Conservation (phyloP, 2,888 invertebrate genomes). For the Philhelius pedissequus region DNA sequence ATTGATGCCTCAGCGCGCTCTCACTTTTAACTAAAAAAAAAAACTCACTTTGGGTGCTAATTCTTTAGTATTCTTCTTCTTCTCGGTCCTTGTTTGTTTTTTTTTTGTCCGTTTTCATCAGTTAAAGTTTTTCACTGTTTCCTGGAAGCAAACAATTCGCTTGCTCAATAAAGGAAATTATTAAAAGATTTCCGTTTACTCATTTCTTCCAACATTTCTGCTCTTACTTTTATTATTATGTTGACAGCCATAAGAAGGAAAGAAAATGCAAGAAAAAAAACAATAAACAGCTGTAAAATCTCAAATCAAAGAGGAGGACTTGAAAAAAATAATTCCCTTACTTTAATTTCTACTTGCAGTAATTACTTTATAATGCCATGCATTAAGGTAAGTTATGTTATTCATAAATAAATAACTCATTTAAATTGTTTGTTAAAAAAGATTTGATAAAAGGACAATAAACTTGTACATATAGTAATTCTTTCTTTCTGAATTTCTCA, state of each 20-base stretch:
- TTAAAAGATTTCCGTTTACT: constrained; percentile 51
- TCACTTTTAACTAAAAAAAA: not conserved
- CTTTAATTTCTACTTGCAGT: not conserved
- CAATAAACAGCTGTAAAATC: not conserved
- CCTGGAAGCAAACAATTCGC: constrained; percentile 39
- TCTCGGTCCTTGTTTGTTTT: not conserved
- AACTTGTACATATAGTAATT: no score
- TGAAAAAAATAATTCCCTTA: constrained; percentile 2
- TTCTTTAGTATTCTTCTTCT: not conserved
- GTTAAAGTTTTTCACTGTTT: not conserved
- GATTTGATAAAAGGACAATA: no score
- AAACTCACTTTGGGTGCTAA: not conserved
- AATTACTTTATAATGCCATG: not conserved
- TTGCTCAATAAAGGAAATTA: constrained; percentile 55
- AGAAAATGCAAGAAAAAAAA: not conserved
- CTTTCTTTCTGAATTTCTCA: no score
- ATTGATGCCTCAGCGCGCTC: constrained; percentile 41
- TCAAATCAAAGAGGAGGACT: not conserved
- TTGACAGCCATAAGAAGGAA: not conserved
- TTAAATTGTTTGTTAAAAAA: no score
- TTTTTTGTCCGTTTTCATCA: not conserved
- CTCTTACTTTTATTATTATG: not conserved
- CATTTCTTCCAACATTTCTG: constrained; percentile 5
- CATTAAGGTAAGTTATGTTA: not conserved
- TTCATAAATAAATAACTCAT: no score